These are phyloP conservation scores for Lathamus discolor DNA, from an alignment of 2,113 vertebrate species.

Conservation along the genomic window DNA sequence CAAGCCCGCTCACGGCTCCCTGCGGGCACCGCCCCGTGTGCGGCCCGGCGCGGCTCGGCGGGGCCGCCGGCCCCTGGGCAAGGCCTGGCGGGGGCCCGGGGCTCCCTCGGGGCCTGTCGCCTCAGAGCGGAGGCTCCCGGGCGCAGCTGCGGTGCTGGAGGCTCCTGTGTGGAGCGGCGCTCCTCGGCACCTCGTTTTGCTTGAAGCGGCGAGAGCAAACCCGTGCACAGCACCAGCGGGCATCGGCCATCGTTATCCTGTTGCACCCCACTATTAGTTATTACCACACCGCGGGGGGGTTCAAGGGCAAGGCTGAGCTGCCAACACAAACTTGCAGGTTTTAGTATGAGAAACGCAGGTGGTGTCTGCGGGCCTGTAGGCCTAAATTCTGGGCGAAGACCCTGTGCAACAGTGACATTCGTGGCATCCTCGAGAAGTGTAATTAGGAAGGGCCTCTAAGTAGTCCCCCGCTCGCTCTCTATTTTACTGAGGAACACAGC, in stretches of 20 bases:
- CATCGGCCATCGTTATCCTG: background rate
- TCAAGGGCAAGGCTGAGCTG: background rate
- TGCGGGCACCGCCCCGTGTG: too few species aligned
- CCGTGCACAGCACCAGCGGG: background rate
- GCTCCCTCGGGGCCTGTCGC: too few species aligned
- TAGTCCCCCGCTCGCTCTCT: background rate
- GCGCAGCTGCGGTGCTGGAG: too few species aligned
- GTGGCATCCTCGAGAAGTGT: background rate
- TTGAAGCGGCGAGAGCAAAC: background rate
- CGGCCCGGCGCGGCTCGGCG: too few species aligned
- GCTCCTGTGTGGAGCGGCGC: too few species aligned
- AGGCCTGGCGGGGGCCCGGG: too few species aligned
- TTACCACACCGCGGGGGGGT: background rate
- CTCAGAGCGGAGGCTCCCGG: too few species aligned
- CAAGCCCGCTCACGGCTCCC: too few species aligned
- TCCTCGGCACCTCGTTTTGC: background rate
- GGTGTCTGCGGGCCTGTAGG: rapidly evolving
- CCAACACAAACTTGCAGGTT: background rate
- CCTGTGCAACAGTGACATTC: background rate
- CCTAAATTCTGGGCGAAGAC: background rate
- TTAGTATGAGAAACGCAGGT: background rate
- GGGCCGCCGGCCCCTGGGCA: too few species aligned
- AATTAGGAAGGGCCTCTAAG: background rate
- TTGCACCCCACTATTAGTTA: background rate
- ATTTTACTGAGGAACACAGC: background rate